Percentiles rank a stretch among this genome's conserved stretches.
Conservation (phyloP, 2,888 invertebrate genomes). For the Drosophila neutralis region DNA sequence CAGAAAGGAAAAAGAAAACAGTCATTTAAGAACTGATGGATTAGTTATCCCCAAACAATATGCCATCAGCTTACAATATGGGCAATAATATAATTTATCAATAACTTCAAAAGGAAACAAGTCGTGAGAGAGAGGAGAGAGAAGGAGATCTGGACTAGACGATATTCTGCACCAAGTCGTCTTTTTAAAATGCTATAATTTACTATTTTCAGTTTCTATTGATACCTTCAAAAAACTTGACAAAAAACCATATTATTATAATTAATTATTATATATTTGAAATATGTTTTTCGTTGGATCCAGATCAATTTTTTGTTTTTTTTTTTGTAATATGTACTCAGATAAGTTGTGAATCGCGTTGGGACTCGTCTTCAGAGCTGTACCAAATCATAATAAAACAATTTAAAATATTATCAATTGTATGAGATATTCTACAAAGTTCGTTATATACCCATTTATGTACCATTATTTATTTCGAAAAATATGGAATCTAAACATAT, state of each 20-base stretch:
- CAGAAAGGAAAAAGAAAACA: slow-evolving; percentile 7
- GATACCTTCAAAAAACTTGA: background rate
- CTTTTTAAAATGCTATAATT: background rate
- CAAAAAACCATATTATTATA: background rate
- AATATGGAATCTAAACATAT: background rate
- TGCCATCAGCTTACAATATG: slow-evolving; percentile 12
- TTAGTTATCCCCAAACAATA: slow-evolving; percentile 21
- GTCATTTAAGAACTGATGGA: slow-evolving; percentile 16
- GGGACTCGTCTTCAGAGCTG: background rate
- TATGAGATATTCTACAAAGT: background rate
- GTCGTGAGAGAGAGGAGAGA: background rate
- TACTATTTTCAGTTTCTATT: background rate
- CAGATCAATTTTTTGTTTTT: background rate
- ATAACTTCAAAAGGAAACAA: background rate
- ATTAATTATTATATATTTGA: background rate
- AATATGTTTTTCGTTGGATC: background rate
- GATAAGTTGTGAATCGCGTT: background rate
- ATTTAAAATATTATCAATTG: background rate
- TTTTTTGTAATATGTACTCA: background rate
- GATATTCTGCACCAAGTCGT: background rate
- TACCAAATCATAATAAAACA: no score
- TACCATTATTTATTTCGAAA: background rate
- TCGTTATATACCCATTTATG: background rate
- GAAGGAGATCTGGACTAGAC: no score
- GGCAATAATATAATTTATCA: slow-evolving; percentile 8